A percentile compares a stretch with the other conserved stretches of the same genome.
These are phyloP conservation scores for Hormiphora californensis DNA, from an alignment of 37 sponge, comb jelly and placozoan species.

Conservation along the genomic window DNA sequence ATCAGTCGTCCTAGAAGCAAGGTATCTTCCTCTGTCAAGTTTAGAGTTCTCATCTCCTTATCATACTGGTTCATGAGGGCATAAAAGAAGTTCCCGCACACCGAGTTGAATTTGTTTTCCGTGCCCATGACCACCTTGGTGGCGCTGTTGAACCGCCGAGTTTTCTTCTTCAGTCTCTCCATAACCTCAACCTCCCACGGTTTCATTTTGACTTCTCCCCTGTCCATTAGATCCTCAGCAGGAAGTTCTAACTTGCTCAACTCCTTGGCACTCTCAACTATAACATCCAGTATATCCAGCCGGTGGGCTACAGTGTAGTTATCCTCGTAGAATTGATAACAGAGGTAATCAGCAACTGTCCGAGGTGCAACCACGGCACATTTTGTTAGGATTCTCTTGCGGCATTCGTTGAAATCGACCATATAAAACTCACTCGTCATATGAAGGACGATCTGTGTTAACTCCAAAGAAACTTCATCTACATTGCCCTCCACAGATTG, in stretches of 20 bases:
- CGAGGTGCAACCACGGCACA: slow-evolving; percentile 21
- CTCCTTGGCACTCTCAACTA: neutral
- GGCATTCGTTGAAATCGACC: slow-evolving; percentile 25
- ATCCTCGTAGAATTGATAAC: slow-evolving; percentile 42
- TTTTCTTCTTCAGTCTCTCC: slow-evolving; percentile 28
- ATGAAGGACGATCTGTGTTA: slow-evolving; percentile 32
- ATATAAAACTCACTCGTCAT: slow-evolving; percentile 52
- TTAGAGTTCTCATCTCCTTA: neutral
- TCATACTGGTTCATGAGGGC: slow-evolving; percentile 51
- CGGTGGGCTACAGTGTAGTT: slow-evolving; percentile 27
- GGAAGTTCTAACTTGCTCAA: neutral
- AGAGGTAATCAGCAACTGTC: slow-evolving; percentile 20
- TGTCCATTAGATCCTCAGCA: neutral
- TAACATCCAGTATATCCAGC: slow-evolving; percentile 16
- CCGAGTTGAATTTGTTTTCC: slow-evolving; percentile 33
- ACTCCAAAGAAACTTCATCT: slow-evolving; percentile 18
- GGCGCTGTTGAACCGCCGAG: slow-evolving; percentile 1
- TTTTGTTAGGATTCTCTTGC: neutral
- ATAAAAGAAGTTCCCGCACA: slow-evolving; percentile 34
- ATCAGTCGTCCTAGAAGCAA: slow-evolving; percentile 37
- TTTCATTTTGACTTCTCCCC: neutral
- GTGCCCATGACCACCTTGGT: slow-evolving; percentile 4
- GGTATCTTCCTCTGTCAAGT: slow-evolving; percentile 34
- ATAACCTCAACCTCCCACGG: slow-evolving; percentile 44
- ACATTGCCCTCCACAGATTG: neutral